Evolutionary conservation across 2,888 invertebrate genomes (phyloP), one percentile per base, ranked within the genome.

Genomic region (Phyto melanocephala): DNA sequence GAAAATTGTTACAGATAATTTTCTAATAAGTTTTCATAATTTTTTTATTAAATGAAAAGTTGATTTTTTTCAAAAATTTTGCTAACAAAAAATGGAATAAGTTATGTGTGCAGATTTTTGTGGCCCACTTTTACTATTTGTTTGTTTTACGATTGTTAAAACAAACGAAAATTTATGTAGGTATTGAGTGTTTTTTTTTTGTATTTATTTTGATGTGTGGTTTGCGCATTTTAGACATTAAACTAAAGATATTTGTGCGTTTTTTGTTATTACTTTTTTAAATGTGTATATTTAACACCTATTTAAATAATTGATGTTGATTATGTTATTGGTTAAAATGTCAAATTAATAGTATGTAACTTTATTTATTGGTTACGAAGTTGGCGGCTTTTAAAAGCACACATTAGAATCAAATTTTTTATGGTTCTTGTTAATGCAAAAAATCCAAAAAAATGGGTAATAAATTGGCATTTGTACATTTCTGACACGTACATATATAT

Each of bases 271-370:
- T 60, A 40, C 20, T 24, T 13, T 28, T 58, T 28, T 15, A 52
- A 42, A 40, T 62, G 40, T 6, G 4, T 28, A 10, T 42, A 54
- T 75, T 75, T 80, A 75, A 58, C 75, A 70, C 56, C 74, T 63
- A 17, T 75, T 68, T 37, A 63, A 70, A 75, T 70, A 68, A 75
- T 68, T 68, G 62, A 54, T 75, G 37, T 56, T 63, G 47, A 58
- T 68, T 28, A 68, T 62, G 60, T 56, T 75, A 65, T 62, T 75
- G 40, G 62, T 63, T 63, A 50, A 79, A 74, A 63, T 68, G 63
- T 22, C 63, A 80, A 68, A 63, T 80, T 75, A 33, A 75, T 70
- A 47, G 68, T 24, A 24, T 63, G 37, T 65, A 42, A 52, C 40
- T 62, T 50, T 60, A 40, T 60, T 60, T 62, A 1, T 42, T 52